Base-by-base conservation (phyloP, 2,888 invertebrate genomes). In the Thera britannica region DNA sequence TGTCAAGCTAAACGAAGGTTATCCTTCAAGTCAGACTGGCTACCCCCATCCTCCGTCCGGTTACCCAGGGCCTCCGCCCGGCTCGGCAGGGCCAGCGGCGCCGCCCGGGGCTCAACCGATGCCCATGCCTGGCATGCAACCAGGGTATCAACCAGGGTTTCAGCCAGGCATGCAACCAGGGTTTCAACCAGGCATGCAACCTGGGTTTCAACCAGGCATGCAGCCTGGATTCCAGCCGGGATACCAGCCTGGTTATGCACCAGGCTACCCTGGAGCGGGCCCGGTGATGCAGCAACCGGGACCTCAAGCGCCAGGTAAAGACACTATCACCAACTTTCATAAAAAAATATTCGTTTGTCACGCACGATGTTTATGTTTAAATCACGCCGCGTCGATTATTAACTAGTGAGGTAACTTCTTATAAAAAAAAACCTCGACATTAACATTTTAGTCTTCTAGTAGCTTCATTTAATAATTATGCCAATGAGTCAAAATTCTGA, bases 131-230 rank as follows among this genome's bases (percentile, higher is more conserved):
- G 92, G 90, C 52, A 88, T 90, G 87, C 92, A 92, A 59, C 79
- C 83, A 23, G 90, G 92, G 90, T 52, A 87, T 89, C 92, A 92
- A 60, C 78, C 83, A 12, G 90, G 90, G 0, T 89, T 86, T 57
- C 91, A 90, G 64, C 89, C 90, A 12, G 92, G 90, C 51, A 87
- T 90, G 86, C 92, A 92, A 56, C 78, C 83, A n/a, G 90, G 90
- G 0, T 88, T 85, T 54, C 91, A 90, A 65, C 89, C 90, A 35
- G 89, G 90, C 0, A 85, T 83, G 58, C 90, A 89, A 65, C 88
- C 90, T 2, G 41, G 41, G 5, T 41, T 5, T 7, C 41, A 41
- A 41, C 41, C 41, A 38, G 89, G 89, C 0, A 85, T 83, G 58
- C 90, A 89, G 58, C 86, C 89, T 4, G 90, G 90, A 0, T 88